Base-by-base conservation (phyloP, 2,888 invertebrate species). In the Syrista parreyssii region DNA sequence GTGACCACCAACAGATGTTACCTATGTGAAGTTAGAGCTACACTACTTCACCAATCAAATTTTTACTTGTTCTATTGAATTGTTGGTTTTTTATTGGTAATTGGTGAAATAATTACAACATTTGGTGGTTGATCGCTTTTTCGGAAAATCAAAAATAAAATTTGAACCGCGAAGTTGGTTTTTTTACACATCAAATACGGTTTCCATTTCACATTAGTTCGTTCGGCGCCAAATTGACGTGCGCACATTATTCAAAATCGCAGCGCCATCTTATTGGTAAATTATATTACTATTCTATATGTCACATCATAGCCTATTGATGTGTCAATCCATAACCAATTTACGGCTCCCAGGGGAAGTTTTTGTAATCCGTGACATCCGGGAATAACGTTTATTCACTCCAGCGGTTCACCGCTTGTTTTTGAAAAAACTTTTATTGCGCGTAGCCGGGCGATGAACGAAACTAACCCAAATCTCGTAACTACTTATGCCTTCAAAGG, bases 401-500 rank as follows among this genome's bases (percentile, higher is more conserved):
- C 55, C 9, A 55, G 55, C 9, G 55, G 23, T 55, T 2, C 55
- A 15, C 23, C 23, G 55, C 55, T 55, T 55, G 71, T 71, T 71
- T 71, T 33, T 23, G 12, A 23, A 71, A 32, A 71, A 71, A 71
- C 33, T 33, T 71, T 71, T 23, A 30, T 71, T 71, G 32, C 71
- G 30, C 33, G 71, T 30, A 71, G 32, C 74, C 33, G 68, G 33
- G 40, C 68, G 72, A 88, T 88, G 88, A 86, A 84, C 81, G 85
- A 86, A 81, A 81, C 87, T 72, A 91, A 90, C 76, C 89, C 92
- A 31, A 92, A 92, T 86, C 87, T 93, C 79, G 91, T 93, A 78
- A 92, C 92, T 40, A 92, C 91, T 68, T 92, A 90, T 79, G 88
- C 89, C 68, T 92, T 93, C 85, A 92, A 92, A 86, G 92, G 91